phyloP scores from a whole-genome alignment of 1,140 invertebrate species.

The Zaprionus tsacasi region DNA sequence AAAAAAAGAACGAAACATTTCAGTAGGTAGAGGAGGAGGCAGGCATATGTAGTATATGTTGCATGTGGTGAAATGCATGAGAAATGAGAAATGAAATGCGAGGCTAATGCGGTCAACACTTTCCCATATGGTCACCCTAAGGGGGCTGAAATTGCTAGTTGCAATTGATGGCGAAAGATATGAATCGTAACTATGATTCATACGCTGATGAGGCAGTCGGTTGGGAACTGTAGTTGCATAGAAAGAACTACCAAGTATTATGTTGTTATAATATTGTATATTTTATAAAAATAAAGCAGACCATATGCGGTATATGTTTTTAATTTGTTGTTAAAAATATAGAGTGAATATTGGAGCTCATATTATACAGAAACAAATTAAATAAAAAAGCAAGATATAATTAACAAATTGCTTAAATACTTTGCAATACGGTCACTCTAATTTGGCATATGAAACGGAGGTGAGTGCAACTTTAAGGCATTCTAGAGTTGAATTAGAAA shows the following conservation, averaged over 20 bases:
- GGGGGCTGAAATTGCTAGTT: background rate
- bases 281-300: background rate
- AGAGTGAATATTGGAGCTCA: background rate
- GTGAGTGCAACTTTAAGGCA: background rate
- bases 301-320: background rate
- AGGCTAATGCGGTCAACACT: slow-evolving; percentile 29
- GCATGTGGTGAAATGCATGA: slow-evolving; percentile 13
- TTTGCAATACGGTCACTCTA: background rate
- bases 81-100: background rate
- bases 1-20: slow-evolving; percentile 10
- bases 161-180: background rate
- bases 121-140: slow-evolving; percentile 26
- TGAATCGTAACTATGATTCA: slow-evolving; percentile 14
- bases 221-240: too few relatives aligned
- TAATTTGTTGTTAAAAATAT: background rate
- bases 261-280: too few relatives aligned
- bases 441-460: background rate
- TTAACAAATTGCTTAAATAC: background rate
- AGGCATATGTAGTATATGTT: background rate
- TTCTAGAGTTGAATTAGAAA: background rate
- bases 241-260: too few relatives aligned
- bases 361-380: background rate
- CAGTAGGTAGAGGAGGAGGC: background rate
- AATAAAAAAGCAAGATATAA: background rate
- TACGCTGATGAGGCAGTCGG: too few relatives aligned